phyloP scores from a whole-genome alignment of 2,113 vertebrate genomes.

The Phyllostomus hastatus region DNA sequence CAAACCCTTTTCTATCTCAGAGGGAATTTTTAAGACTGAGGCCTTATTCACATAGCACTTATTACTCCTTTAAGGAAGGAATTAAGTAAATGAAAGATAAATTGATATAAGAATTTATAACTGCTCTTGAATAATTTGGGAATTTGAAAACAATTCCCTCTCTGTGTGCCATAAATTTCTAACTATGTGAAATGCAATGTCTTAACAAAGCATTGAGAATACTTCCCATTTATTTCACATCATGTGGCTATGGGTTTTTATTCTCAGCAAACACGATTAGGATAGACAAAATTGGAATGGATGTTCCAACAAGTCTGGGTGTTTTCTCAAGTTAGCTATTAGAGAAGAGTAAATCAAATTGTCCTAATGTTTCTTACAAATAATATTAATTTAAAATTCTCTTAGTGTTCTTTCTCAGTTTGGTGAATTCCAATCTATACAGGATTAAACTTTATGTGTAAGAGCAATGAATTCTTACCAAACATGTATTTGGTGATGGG shows the following conservation, averaged over 20 bases:
- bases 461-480: slow-evolving; percentile 23
- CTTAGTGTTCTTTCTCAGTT: slow-evolving; percentile 24
- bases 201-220: neutral
- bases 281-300: slow-evolving; percentile 42
- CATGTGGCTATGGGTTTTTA: slow-evolving; percentile 48
- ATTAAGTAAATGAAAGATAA: neutral
- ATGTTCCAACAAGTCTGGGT: neutral
- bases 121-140: neutral
- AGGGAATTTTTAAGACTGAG: neutral
- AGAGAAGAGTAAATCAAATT: slow-evolving; percentile 51
- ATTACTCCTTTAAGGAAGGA: neutral
- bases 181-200: neutral
- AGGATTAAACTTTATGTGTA: slow-evolving; percentile 45
- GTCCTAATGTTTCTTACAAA: slow-evolving; percentile 13
- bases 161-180: neutral
- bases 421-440: neutral
- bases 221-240: slow-evolving; percentile 28
- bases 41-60: neutral
- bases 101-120: neutral
- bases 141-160: slow-evolving; percentile 27
- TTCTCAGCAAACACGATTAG: slow-evolving; percentile 30
- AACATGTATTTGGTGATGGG: neutral
- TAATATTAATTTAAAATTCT: slow-evolving; percentile 52
- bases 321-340: slow-evolving; percentile 44
- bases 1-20: neutral